Evolutionary conservation across 1,140 invertebrate genomes (phyloP).

Genomic region (Papilio polyxenes): DNA sequence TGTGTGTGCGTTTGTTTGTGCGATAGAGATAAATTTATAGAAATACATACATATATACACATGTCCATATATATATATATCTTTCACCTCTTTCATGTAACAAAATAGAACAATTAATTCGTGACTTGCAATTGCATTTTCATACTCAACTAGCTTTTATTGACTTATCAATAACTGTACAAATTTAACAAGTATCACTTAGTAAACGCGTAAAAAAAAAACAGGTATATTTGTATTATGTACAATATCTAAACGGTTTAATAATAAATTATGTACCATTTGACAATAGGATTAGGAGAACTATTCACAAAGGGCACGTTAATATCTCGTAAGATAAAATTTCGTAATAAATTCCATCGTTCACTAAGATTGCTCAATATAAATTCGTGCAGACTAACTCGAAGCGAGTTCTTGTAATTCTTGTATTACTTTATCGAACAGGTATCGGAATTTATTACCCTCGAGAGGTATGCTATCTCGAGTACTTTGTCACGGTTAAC

Average conservation of each 20-base stretch:
- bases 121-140: too few species aligned
- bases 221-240: too few species aligned
- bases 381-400: constrained; percentile 1
- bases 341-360: not conserved
- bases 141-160: too few species aligned
- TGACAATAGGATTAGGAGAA: not conserved
- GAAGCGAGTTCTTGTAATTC: constrained; percentile 12
- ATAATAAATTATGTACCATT: not conserved
- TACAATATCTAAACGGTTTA: too few species aligned
- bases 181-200: not conserved
- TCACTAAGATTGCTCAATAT: constrained; percentile 1
- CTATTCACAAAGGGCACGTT: not conserved
- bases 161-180: not conserved
- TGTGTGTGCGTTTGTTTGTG: too few species aligned
- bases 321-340: not conserved
- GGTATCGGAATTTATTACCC: constrained; percentile 7
- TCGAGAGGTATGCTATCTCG: constrained; percentile 4
- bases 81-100: too few species aligned
- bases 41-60: too few species aligned
- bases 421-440: constrained; percentile 20
- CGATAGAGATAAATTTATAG: too few species aligned
- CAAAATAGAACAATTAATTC: too few species aligned
- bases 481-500: constrained; percentile 6
- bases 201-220: too few species aligned
- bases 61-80: too few species aligned